phyloP scores from a whole-genome alignment of 2,113 vertebrate species.

The Bos taurus region ARS-UCD2.0 NC_037332.1:35894001-35894500 shows the following conservation, averaged over 20 bases:
- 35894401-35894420: slow-evolving; percentile 88
- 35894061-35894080: not conserved
- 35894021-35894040: not conserved
- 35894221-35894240: not conserved
- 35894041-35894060: not conserved
- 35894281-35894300: not conserved
- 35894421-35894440: slow-evolving; percentile 83
- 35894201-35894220: not conserved
- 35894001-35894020: not conserved
- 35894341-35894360: not conserved
- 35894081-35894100: not conserved
- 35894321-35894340: not conserved
- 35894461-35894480: slow-evolving; percentile 59
- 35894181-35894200: not conserved
- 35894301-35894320: not conserved
- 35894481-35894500: slow-evolving; percentile 30
- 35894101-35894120: not conserved
- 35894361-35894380: slow-evolving; percentile 83
- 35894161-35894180: not conserved
- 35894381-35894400: slow-evolving; percentile 92
- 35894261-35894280: not conserved
- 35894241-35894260: not conserved
- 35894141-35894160: not conserved
- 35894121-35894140: not conserved
- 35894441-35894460: slow-evolving; percentile 73